Evolutionary conservation across 2,113 vertebrate genomes (phyloP).

Genomic region (Campylorhamphus procurvoides): DNA sequence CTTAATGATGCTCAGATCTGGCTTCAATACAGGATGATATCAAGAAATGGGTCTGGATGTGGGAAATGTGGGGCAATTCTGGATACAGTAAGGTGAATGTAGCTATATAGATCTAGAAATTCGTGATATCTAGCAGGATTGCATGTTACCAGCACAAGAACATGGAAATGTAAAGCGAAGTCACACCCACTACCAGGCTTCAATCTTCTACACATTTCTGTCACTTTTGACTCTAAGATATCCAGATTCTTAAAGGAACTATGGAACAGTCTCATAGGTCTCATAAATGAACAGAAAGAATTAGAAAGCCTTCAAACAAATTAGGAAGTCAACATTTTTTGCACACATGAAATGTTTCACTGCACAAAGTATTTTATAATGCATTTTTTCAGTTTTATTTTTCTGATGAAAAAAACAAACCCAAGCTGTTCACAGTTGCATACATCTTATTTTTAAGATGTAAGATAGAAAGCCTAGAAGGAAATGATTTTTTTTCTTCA

Average conservation of each 20-base stretch:
- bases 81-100: background rate
- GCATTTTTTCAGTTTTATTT: background rate
- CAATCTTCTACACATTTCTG: background rate
- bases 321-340: background rate
- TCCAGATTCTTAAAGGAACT: background rate
- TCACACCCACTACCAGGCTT: background rate
- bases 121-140: background rate
- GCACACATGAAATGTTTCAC: background rate
- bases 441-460: background rate
- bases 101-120: background rate
- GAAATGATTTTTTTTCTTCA: background rate
- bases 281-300: background rate
- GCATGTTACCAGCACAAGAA: background rate
- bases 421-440: background rate
- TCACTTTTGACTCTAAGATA: background rate
- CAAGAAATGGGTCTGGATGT: background rate
- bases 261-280: background rate
- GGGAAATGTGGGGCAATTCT: background rate
- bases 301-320: background rate
- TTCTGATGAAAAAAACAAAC: background rate
- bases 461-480: background rate
- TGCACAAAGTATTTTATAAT: background rate
- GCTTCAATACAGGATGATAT: background rate
- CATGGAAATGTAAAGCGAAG: background rate
- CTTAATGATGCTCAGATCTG: background rate